These are phyloP conservation scores for Busseola fusca DNA, from an alignment of 2,888 invertebrate genomes.

Conservation along the genomic window DNA sequence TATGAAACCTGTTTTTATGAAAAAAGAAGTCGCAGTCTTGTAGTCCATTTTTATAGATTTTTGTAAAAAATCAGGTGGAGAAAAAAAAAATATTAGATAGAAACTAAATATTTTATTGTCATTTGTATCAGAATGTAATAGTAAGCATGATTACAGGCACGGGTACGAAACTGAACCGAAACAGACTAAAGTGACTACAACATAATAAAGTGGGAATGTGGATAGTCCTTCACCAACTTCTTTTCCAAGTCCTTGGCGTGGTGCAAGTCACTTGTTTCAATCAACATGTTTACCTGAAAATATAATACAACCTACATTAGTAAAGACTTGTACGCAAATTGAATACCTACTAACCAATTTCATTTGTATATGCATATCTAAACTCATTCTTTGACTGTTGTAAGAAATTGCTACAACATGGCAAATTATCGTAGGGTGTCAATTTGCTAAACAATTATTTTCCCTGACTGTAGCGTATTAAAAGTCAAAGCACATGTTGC, in stretches of 20 bases:
- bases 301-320: neutral
- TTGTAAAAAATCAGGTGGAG: neutral
- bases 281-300: conserved; percentile 70
- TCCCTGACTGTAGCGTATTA: neutral
- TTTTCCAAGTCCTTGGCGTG: conserved; percentile 74
- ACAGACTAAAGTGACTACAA: conserved; percentile 49
- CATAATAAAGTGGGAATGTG: conserved; percentile 66
- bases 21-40: neutral
- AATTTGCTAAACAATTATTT: neutral
- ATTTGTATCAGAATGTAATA: conserved; percentile 8
- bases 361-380: neutral
- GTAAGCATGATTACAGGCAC: conserved; percentile 25
- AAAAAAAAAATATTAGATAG: neutral
- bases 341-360: neutral
- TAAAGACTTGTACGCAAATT: neutral
- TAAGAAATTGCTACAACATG: neutral
- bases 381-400: neutral
- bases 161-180: conserved; percentile 26
- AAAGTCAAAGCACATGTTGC: neutral
- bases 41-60: neutral
- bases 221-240: conserved; percentile 71
- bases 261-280: conserved; percentile 70
- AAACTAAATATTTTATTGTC: conserved; percentile 24
- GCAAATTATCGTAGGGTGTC: neutral
- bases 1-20: too few relatives aligned